These are phyloP conservation scores for Eleginops maclovinus DNA, from an alignment of 2,113 vertebrate genomes.

Conservation along the genomic window DNA sequence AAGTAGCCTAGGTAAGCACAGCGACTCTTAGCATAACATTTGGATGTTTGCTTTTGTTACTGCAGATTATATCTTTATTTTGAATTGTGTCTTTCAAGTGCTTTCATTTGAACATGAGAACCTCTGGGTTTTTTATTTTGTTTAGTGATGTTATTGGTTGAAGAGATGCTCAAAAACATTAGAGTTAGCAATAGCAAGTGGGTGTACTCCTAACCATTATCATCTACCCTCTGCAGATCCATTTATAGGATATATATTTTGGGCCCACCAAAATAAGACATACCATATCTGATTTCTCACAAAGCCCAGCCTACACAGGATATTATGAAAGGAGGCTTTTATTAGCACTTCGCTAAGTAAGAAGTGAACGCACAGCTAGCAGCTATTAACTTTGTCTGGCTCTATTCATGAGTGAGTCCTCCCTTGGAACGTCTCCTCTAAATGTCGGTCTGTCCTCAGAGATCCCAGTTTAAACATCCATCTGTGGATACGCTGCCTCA, in stretches of 20 bases:
- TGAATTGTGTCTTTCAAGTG: background rate
- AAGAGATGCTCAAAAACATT: constrained; percentile 28
- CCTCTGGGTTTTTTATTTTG: constrained; percentile 7
- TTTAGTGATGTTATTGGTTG: background rate
- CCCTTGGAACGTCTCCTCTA: constrained; percentile 68
- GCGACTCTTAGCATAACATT: background rate
- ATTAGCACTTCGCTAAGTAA: constrained; percentile 54
- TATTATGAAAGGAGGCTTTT: constrained; percentile 57
- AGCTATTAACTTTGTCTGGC: constrained; percentile 66
- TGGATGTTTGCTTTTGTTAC: background rate
- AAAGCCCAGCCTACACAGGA: constrained; percentile 34
- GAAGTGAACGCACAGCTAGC: constrained; percentile 44
- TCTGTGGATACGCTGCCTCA: constrained; percentile 77
- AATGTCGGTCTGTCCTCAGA: constrained; percentile 77
- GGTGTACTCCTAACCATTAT: constrained; percentile 22
- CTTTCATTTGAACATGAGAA: background rate
- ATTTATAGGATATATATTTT: constrained; percentile 34
- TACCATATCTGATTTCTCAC: constrained; percentile 39
- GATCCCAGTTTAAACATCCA: constrained; percentile 72
- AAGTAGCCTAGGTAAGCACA: background rate
- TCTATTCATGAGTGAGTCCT: constrained; percentile 39
- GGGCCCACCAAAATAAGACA: constrained; percentile 40
- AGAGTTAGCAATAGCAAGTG: constrained; percentile 10
- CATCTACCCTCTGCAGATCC: constrained; percentile 6
- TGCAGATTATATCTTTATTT: background rate